These are phyloP conservation scores for Poeciliopsis infans DNA, from an alignment of 2,797 vertebrate species.

Conservation along the genomic window DNA sequence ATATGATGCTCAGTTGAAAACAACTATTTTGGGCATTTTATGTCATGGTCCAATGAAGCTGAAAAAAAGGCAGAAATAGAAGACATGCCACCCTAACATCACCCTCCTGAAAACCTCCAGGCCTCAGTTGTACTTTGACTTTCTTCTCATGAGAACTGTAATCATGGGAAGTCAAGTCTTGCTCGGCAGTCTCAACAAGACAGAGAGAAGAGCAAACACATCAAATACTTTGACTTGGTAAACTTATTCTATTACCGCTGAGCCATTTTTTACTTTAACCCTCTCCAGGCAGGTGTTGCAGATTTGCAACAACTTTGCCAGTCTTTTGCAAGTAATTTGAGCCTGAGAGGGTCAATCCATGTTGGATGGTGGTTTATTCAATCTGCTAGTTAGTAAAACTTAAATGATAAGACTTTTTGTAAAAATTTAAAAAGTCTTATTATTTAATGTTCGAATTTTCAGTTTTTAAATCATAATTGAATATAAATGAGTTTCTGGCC, in stretches of 20 bases:
- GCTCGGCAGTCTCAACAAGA: background rate
- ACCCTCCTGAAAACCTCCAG: constrained; percentile 15
- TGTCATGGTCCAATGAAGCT: constrained; percentile 26
- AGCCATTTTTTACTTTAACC: background rate
- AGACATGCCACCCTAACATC: constrained; percentile 9
- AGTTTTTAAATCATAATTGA: background rate
- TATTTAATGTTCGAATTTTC: background rate
- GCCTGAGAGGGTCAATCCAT: no score
- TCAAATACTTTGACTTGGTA: background rate
- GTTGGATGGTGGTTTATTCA: background rate
- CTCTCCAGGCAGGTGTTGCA: no score
- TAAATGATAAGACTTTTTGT: background rate
- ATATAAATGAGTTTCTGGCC: background rate
- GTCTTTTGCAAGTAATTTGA: no score
- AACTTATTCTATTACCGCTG: background rate
- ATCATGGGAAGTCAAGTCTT: background rate
- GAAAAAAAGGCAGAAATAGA: constrained; percentile 33
- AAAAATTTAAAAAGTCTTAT: background rate
- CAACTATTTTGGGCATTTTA: constrained; percentile 26
- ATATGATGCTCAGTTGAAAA: constrained; percentile 26
- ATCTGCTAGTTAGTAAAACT: background rate
- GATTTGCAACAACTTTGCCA: no score
- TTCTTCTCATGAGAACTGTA: constrained; percentile 15
- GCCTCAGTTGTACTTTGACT: constrained; percentile 22
- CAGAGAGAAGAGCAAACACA: background rate